Evolutionary conservation across 2,888 invertebrate genomes (phyloP), one percentile per base, ranked within the genome.

Genomic region (Anthrax anthrax): DNA sequence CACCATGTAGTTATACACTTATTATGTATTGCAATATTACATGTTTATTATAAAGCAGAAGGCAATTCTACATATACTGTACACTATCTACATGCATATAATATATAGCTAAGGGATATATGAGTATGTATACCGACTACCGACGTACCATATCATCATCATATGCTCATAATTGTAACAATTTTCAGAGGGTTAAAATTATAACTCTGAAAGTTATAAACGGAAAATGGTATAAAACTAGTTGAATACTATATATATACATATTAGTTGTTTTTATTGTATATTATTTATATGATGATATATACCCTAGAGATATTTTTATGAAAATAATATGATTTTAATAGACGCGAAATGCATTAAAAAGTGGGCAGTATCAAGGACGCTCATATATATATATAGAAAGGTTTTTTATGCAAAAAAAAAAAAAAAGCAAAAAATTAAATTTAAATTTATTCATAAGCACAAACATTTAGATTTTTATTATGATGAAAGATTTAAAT

Each of bases 321-420:
- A 57, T 55, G 49, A 54, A 56, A 54, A 56, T 63, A 63, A 64
- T 63, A 60, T 58, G 58, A 59, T 60, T 59, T 62, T 62, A 61
- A 62, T 61, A 60, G 58, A 55, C 53, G 55, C 54, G 29, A 37
- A 46, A 32, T 32, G 50, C 41, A 50, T 41, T 50, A 50, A 48
- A n/a, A 50, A 50, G 44, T 50, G 48, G 50, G 48, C 48, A 48
- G 36, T 27, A 45, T 40, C 27, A 42, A 18, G 39, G 36, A 29
- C 37, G 23, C 34, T 29, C 43, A 23, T 18, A 38, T 29, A 36
- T 38, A 38, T 47, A 47, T 50, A 47, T 23, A 23, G 8, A 23
- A 23, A 23, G 8, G 23, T 23, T 6, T 23, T 6, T 23, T 4
- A 23, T 23, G 23, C 23, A 23, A 23, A 23, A 4, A 23, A 4